Evolutionary conservation across 2,888 invertebrate species (phyloP).

Genomic region (Luperina testacea): DNA sequence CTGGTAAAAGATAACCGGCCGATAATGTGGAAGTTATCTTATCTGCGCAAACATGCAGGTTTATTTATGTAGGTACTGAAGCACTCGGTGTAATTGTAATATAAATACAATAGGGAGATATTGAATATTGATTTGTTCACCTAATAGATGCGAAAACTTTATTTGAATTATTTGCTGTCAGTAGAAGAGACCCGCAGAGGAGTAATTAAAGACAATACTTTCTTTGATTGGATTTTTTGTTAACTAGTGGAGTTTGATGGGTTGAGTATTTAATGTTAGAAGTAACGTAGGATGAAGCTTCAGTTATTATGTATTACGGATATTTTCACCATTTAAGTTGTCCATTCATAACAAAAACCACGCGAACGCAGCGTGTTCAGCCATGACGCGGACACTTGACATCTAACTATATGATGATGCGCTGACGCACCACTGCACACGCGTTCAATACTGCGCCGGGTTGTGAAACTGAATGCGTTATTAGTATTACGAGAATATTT

Average conservation of each 20-base stretch:
- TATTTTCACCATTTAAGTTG: neutral
- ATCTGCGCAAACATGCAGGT: slow-evolving; percentile 48
- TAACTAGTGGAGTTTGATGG: neutral
- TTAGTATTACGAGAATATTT: slow-evolving; percentile 26
- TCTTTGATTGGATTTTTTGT: neutral
- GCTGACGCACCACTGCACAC: slow-evolving; percentile 27
- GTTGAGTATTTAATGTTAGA: neutral
- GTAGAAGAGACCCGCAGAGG: neutral
- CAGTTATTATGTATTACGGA: neutral
- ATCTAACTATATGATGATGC: slow-evolving; percentile 1
- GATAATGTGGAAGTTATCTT: slow-evolving; percentile 61
- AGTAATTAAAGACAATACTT: neutral
- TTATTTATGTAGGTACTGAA: slow-evolving; percentile 55
- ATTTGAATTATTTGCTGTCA: neutral
- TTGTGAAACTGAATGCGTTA: slow-evolving; percentile 20
- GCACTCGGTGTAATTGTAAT: slow-evolving; percentile 58
- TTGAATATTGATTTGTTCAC: slow-evolving; percentile 38
- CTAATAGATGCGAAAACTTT: neutral
- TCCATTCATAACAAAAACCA: slow-evolving; percentile 3
- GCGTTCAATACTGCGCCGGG: slow-evolving; percentile 1
- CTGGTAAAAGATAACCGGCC: slow-evolving; percentile 54
- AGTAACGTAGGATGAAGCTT: no score
- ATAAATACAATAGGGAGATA: slow-evolving; percentile 43
- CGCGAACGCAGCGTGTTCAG: slow-evolving; percentile 21
- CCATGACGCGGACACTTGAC: slow-evolving; percentile 37